phyloP scores from a whole-genome alignment of 2,797 vertebrate genomes.

The Helostoma temminkii region DNA sequence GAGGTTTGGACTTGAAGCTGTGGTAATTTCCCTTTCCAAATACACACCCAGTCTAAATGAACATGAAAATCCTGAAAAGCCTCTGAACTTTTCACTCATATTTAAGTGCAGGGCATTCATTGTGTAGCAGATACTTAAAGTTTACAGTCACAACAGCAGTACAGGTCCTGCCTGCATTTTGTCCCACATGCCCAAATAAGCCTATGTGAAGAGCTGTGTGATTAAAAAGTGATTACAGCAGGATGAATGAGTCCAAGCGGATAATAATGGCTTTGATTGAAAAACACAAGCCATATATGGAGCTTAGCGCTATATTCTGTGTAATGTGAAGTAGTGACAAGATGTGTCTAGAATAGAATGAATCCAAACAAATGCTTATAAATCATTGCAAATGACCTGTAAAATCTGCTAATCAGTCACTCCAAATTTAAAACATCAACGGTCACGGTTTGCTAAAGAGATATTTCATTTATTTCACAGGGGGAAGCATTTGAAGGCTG shows the following conservation, averaged over 20 bases:
- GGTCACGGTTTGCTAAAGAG: background rate
- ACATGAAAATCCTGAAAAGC: background rate
- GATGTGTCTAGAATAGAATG: background rate
- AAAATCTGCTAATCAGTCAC: background rate
- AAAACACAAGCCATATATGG: conserved; percentile 25
- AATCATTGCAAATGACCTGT: background rate
- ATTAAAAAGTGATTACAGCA: conserved; percentile 29
- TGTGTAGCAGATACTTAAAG: background rate
- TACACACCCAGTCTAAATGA: background rate
- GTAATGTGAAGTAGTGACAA: background rate
- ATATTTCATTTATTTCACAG: background rate
- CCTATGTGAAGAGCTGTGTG: conserved; percentile 4
- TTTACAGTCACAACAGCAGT: no score
- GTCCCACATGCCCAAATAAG: conserved; percentile 27
- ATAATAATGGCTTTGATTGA: conserved; percentile 12
- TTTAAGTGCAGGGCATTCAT: background rate
- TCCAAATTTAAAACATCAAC: background rate
- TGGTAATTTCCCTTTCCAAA: background rate
- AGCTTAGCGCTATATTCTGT: background rate
- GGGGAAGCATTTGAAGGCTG: background rate
- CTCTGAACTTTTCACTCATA: background rate
- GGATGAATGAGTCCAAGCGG: conserved; percentile 18
- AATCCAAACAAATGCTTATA: background rate
- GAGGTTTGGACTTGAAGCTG: background rate
- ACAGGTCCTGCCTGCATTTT: background rate